Evolutionary conservation across 2,888 invertebrate genomes (phyloP), one percentile per base, ranked within the genome.

Genomic region (Antitype chi): DNA sequence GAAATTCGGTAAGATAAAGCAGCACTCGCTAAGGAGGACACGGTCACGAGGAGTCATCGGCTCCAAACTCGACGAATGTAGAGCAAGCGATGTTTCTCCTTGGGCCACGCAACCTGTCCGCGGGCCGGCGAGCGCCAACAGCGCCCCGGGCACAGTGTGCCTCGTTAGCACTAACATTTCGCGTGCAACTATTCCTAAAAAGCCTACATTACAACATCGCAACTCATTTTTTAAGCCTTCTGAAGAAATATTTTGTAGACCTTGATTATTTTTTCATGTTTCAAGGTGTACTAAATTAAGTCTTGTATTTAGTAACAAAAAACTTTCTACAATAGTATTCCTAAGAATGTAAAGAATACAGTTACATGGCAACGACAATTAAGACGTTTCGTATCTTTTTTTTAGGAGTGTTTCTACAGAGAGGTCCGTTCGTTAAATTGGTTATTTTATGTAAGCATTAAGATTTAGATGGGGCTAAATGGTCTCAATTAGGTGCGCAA

Each of bases 41-140:
- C 95, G 95, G 96, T 95, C 96, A 95, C 94, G 92, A 95, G 92
- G 93, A 95, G 96, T 96, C 96, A 96, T 95, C 96, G 96, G 94
- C 94, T 95, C 92, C 93, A 89, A 95, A 95, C 93, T 92, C 90
- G 91, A 91, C 88, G 91, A 94, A 96, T 96, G 95, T 95, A 92
- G 96, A 96, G 94, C 95, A 91, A 92, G 91, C 93, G 91, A 92
- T 93, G 94, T 95, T 95, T 95, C 94, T 94, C 93, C 93, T 94
- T 93, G 91, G 92, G 91, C 92, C 88, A 88, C 90, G 89, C 89
- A 92, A 94, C 94, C 94, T 94, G 94, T 93, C 93, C 90, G 89
- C 91, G 73, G 74, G 71, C 63, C 66, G 70, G 87, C 20, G 52
- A 25, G 59, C 89, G 90, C 91, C 90, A 88, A 87, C 88, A 90